Base-by-base conservation (phyloP, 2,113 vertebrate genomes). In the Nibea albiflora region DNA sequence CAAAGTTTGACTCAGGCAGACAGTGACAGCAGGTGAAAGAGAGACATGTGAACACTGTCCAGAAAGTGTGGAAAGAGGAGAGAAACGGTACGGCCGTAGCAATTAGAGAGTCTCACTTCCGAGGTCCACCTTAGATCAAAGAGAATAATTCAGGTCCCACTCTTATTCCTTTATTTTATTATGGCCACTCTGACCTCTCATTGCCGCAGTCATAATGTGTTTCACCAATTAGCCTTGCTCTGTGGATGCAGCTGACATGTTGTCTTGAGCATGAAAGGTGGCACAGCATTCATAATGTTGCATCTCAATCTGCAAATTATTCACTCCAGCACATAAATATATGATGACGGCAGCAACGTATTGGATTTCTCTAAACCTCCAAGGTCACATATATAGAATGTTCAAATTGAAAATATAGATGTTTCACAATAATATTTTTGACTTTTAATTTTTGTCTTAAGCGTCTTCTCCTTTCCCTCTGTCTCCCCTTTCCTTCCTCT, bases 131-230 rank as follows among this genome's bases (percentile, higher is more conserved):
- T 72, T 83, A 91, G 80, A 94, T 94, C 93, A 95, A 92, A 92
- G 90, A 66, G 89, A 94, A 93, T 93, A 87, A 94, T 93, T 94
- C 83, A 94, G 76, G 66, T 66, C 78, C 81, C 64, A 11, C 26
- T 52, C 46, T 76, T n/a, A 42, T 71, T 83, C 61, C 72, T 92
- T 91, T 89, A 88, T 90, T 90, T 93, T 81, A 93, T 93, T 92
- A 85, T 53, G 64, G 69, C 78, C 84, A 66, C 83, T 86, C 50
- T 90, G 91, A 90, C 88, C 91, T 81, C 82, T 81, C 73, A 65
- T 65, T 57, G 75, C 80, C 75, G 68, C 60, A 66, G 73, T 81
- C 81, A 81, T 81, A 87, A 88, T 90, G 77, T 70, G 71, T 88
- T 92, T 58, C 82, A 78, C 88, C 89, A 91, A 93, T 94, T 92